Evolutionary conservation across 2,888 invertebrate species (phyloP).

Genomic region (Koerneria pararmatus): DNA sequence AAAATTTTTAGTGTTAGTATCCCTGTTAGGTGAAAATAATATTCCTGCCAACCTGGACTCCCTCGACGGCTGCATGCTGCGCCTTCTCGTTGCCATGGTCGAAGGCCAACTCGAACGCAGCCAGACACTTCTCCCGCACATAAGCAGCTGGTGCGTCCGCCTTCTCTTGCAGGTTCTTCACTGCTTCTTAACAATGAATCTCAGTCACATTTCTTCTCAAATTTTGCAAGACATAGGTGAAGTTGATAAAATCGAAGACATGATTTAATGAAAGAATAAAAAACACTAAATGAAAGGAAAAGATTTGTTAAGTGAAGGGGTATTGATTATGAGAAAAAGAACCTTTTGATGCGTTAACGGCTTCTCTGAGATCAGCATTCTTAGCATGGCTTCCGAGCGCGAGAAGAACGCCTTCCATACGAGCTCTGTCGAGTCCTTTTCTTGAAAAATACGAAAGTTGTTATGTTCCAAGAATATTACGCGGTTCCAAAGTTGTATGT

Average conservation of each 20-base stretch:
- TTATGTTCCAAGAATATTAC: no score
- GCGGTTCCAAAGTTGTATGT: no score
- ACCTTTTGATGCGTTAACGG: slow-evolving; percentile 47
- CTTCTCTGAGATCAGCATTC: slow-evolving; percentile 37
- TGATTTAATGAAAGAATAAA: not conserved
- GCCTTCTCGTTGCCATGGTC: slow-evolving; percentile 82
- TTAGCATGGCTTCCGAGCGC: slow-evolving; percentile 25
- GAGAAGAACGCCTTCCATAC: slow-evolving; percentile 17
- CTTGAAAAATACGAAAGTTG: no score
- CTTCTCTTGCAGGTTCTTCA: slow-evolving; percentile 32
- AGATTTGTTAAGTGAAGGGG: not conserved
- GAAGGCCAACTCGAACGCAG: slow-evolving; percentile 79
- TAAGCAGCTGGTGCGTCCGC: slow-evolving; percentile 38
- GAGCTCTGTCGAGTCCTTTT: no score
- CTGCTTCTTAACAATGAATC: slow-evolving; percentile 29
- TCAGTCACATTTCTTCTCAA: not conserved
- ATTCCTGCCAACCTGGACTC: slow-evolving; percentile 81
- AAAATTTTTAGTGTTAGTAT: no score
- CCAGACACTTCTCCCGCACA: slow-evolving; percentile 72
- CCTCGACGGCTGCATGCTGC: slow-evolving; percentile 77
- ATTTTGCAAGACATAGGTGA: not conserved
- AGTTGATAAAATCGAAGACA: not conserved
- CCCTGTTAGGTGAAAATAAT: no score
- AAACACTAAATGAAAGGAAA: not conserved
- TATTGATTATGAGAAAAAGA: not conserved